These are phyloP conservation scores for Phoebastria nigripes DNA, from an alignment of 2,797 vertebrate genomes.

Conservation along the genomic window DNA sequence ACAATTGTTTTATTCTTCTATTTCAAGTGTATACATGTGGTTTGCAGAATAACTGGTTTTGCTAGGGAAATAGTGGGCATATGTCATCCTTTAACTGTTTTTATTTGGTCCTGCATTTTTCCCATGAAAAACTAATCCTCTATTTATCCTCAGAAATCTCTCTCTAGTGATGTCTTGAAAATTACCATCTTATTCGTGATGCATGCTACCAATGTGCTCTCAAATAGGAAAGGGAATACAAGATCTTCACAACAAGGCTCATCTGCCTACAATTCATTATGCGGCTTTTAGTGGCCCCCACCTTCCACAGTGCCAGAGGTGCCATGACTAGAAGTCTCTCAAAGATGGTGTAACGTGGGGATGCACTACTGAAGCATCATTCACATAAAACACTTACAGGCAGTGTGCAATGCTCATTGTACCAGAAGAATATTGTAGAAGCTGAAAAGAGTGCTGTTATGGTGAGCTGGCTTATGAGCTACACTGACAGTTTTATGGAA, in stretches of 20 bases:
- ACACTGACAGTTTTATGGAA: background rate
- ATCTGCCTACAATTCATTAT: background rate
- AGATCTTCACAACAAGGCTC: background rate
- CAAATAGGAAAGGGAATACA: background rate
- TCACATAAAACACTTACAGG: background rate
- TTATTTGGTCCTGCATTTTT: background rate
- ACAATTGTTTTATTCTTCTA: background rate
- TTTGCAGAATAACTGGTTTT: background rate
- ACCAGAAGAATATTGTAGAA: background rate
- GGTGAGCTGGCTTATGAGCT: background rate
- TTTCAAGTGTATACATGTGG: background rate
- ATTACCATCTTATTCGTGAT: background rate
- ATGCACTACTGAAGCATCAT: background rate
- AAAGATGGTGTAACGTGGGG: accelerated
- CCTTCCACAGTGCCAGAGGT: background rate
- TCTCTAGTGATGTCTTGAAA: background rate
- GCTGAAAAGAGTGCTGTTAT: background rate
- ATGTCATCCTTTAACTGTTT: background rate
- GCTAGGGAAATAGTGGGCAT: background rate
- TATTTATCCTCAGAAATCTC: background rate
- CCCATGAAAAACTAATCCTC: background rate
- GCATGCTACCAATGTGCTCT: background rate
- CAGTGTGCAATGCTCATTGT: accelerated
- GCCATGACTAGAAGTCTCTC: background rate
- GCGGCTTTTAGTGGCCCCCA: background rate